phyloP scores from a whole-genome alignment of 1,140 invertebrate species.

The Eumaeus atala region DNA sequence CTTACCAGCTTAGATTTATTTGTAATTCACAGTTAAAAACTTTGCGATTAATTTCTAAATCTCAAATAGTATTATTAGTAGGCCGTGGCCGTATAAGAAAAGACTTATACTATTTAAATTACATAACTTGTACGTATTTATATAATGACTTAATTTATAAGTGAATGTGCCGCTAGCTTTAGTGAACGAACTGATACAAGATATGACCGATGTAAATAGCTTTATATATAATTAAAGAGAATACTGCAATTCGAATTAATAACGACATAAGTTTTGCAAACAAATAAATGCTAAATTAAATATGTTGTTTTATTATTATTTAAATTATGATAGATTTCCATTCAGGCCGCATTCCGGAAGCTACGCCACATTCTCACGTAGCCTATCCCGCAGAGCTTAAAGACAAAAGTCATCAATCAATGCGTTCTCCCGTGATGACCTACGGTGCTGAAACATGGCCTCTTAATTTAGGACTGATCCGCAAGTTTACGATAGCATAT shows the following conservation, averaged over 20 bases:
- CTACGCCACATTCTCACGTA: no score
- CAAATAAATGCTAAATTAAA: slow-evolving; percentile 39
- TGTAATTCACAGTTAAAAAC: slow-evolving; percentile 1
- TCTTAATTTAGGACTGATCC: no score
- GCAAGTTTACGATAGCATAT: no score
- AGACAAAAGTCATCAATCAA: no score
- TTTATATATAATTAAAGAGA: slow-evolving; percentile 22
- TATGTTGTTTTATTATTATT: slow-evolving; percentile 15
- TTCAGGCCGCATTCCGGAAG: no score
- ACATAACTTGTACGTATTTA: slow-evolving; percentile 54
- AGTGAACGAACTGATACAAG: slow-evolving; percentile 57
- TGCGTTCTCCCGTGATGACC: no score
- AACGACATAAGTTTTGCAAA: slow-evolving; percentile 35
- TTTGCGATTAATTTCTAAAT: slow-evolving; percentile 40
- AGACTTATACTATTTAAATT: slow-evolving; percentile 60
- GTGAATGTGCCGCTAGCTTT: slow-evolving; percentile 48
- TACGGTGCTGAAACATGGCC: no score
- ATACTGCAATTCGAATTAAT: slow-evolving; percentile 36
- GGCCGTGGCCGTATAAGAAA: slow-evolving; percentile 51
- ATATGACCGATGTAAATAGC: slow-evolving; percentile 44
- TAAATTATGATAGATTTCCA: no score
- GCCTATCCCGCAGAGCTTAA: no score
- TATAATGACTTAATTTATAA: slow-evolving; percentile 39
- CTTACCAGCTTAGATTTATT: neutral
- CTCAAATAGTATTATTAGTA: slow-evolving; percentile 55